Base-by-base conservation (phyloP, 2,797 vertebrate species). In the Furcifer pardalis region DNA sequence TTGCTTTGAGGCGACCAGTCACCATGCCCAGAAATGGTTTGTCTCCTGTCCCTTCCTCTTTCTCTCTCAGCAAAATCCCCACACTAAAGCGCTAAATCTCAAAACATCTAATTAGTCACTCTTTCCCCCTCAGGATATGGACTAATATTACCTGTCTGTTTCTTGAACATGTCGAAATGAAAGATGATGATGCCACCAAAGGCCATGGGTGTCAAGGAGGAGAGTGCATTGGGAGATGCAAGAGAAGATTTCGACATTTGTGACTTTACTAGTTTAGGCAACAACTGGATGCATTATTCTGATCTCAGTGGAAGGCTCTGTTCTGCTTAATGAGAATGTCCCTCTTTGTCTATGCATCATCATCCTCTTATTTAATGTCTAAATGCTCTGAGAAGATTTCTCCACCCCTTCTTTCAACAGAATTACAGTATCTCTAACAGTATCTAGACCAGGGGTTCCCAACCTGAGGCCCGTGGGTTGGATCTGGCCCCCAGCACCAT, bases 381-480 rank as follows among this genome's bases (percentile, higher is more conserved):
- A 46, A 0, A 0, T 66, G 0, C 46, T 84, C 65, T 2, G 1
- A 0, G 0, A 37, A 37, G 63, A 0, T 0, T 9, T 84, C 68
- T 9, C 35, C 63, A 0, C 49, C 62, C 52, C 65, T 9, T 44
- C 19, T 73, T 23, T 12, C n/a, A 1, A 30, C 52, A n/a, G 8
- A n/a, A 13, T 37, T 49, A n/a, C n/a, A n/a, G n/a, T n/a, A 12
- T 32, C 42, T 46, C 72, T 35, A 21, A 65, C 49, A 62, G 15
- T 35, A 23, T 19, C 12, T 56, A 56, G 49, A 56, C 17, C 21
- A 19, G 52, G n/a, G n/a, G n/a, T n/a, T n/a, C n/a, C n/a, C n/a
- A n/a, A n/a, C n/a, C n/a, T n/a, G n/a, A n/a, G n/a, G n/a, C n/a
- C n/a, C n/a, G n/a, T n/a, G n/a, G n/a, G n/a, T n/a, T n/a, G n/a